Conservation (phyloP, 1,140 invertebrate genomes). For the Dinothrombium tinctorium region DNA sequence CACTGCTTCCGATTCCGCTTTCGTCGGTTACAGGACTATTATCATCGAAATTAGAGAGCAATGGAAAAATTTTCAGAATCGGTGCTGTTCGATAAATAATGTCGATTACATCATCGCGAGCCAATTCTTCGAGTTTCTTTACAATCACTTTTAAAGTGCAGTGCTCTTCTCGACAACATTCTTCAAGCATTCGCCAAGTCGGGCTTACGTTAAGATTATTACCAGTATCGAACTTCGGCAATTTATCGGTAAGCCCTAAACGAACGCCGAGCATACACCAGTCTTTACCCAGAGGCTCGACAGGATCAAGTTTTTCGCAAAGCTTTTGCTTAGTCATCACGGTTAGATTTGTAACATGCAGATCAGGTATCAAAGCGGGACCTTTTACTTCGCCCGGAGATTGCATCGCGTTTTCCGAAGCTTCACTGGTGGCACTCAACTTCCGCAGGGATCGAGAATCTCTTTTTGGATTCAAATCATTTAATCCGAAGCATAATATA, state of each 20-base stretch:
- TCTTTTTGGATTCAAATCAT: constrained; percentile 6
- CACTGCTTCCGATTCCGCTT: constrained; percentile 6
- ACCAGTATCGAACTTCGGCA: constrained; percentile 27
- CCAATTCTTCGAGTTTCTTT: constrained; percentile 26
- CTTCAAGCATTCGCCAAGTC: constrained; percentile 26
- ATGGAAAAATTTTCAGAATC: constrained; percentile 21
- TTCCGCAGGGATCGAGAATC: no score
- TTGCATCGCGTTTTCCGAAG: no score
- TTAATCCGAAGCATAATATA: background rate
- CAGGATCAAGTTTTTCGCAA: constrained; percentile 42
- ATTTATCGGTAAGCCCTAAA: constrained; percentile 33
- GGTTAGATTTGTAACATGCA: constrained; percentile 28
- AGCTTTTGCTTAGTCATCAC: constrained; percentile 25
- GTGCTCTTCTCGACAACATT: constrained; percentile 24
- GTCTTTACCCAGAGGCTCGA: constrained; percentile 48
- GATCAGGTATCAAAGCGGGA: constrained; percentile 25
- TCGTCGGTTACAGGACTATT: constrained; percentile 9
- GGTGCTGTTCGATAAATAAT: constrained; percentile 24
- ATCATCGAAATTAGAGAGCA: constrained; percentile 14
- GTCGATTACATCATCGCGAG: constrained; percentile 27
- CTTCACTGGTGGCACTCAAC: no score
- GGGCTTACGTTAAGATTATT: constrained; percentile 21
- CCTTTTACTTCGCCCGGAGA: no score
- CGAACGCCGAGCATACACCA: constrained; percentile 56
- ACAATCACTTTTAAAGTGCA: constrained; percentile 26